A percentile compares a stretch with the other conserved stretches of the same genome.
Evolutionary conservation across 2,888 invertebrate genomes (phyloP).

Genomic region (Drosophila formosana): DNA sequence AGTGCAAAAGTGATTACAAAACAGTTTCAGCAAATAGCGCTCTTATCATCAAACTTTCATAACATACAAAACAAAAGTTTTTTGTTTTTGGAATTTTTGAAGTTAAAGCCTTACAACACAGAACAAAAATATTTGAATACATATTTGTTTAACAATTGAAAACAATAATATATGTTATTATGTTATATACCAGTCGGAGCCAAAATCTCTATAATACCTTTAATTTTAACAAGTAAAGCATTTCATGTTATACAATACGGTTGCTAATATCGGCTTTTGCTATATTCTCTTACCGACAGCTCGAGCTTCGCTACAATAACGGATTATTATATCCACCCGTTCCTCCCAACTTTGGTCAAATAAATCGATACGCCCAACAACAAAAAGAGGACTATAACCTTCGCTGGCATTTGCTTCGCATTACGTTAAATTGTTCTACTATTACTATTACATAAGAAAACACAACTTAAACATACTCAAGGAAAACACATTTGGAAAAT

Average conservation of each 20-base stretch:
- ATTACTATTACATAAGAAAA: conserved; percentile 67
- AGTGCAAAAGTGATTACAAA: conserved; percentile 70
- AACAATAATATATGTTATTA: background rate
- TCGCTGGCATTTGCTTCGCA: conserved; percentile 39
- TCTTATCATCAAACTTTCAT: background rate
- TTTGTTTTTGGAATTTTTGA: background rate
- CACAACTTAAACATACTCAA: background rate
- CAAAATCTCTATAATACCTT: background rate
- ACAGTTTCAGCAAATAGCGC: conserved; percentile 27
- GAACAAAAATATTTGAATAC: background rate
- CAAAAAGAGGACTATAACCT: conserved; percentile 18
- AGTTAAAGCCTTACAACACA: background rate
- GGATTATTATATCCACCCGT: conserved; percentile 17
- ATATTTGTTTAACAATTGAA: background rate
- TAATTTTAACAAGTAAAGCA: background rate
- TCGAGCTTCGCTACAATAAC: conserved; percentile 3
- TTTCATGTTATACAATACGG: conserved; percentile 38
- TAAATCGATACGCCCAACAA: conserved; percentile 64
- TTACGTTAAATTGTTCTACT: conserved; percentile 63
- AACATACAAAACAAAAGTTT: background rate
- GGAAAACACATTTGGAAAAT: conserved; percentile 40
- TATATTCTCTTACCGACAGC: background rate
- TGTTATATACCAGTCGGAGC: background rate
- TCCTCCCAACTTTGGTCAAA: conserved; percentile 52
- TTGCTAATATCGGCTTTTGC: conserved; percentile 2